Percentiles rank a stretch among this genome's conserved stretches.
Conservation (phyloP, 1,140 invertebrate genomes). For the Drosophila orosa region DNA sequence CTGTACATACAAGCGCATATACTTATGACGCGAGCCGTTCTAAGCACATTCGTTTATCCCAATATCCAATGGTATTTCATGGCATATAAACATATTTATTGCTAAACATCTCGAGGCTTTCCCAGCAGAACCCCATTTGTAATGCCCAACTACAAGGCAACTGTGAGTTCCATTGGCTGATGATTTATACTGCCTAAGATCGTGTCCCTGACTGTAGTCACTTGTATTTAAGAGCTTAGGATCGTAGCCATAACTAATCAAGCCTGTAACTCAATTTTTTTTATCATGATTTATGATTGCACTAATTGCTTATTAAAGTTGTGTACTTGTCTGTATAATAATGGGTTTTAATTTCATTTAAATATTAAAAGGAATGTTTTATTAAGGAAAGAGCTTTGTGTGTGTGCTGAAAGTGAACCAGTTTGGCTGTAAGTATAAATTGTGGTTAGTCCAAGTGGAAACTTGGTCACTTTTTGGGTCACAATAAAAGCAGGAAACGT, state of each 20-base stretch:
- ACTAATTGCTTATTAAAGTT: slow-evolving; percentile 28
- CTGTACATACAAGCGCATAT: slow-evolving; percentile 25
- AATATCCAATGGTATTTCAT: slow-evolving; percentile 33
- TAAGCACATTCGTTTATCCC: slow-evolving; percentile 29
- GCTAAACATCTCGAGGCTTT: slow-evolving; percentile 28
- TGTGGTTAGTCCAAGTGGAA: neutral
- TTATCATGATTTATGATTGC: neutral
- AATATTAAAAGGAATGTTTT: neutral
- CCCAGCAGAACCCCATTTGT: slow-evolving; percentile 11
- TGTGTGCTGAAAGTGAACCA: neutral
- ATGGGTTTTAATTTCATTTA: neutral
- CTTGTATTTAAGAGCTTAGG: slow-evolving; percentile 1
- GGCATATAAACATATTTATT: slow-evolving; percentile 22
- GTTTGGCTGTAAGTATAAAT: too few relatives aligned
- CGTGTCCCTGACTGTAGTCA: slow-evolving; percentile 14
- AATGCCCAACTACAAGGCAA: slow-evolving; percentile 4
- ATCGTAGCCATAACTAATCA: neutral
- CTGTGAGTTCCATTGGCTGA: slow-evolving; percentile 27
- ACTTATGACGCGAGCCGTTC: slow-evolving; percentile 35
- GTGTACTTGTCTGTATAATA: neutral
- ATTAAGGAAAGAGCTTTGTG: neutral
- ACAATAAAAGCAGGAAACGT: neutral
- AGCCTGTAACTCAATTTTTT: slow-evolving; percentile 12
- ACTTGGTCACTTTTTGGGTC: neutral
- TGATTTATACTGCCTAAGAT: slow-evolving; percentile 29